Evolutionary conservation across 2,888 invertebrate species (phyloP), one percentile per base, ranked within the genome.

Genomic region (Tanytarsus gracilentus): DNA sequence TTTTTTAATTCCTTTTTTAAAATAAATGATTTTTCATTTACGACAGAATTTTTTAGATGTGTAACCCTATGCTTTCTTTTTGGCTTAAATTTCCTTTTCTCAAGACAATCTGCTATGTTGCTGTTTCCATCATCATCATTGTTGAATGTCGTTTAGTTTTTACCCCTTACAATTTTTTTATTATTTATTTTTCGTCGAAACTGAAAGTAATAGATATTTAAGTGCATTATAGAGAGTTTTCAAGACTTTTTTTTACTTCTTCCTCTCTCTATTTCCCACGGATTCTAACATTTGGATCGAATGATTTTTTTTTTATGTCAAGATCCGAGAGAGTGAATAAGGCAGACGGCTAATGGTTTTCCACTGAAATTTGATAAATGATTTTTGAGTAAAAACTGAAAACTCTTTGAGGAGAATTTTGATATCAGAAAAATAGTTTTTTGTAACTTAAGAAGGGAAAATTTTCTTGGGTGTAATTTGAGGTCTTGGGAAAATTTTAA

Each of bases 191-290:
- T 51, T 51, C 39, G 36, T 56, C 29, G 56, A 44, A 56, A 56
- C 44, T 40, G 56, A 56, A 56, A 56, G 56, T 56, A 56, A 56
- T 56, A 56, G 56, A 56, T 44, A 40, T 56, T 56, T 56, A 56
- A 56, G 56, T 56, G 44, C 56, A 56, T 56, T 56, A 56, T n/a
- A n/a, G n/a, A n/a, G n/a, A n/a, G n/a, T n/a, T n/a, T n/a, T n/a
- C n/a, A n/a, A 52, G 33, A 44, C 44, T 44, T 44, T 23, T 44
- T 44, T 11, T 23, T 14, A 40, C 11, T 18, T 44, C 11, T 33
- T 4, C 11, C 3, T 44, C 23, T 44, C 6, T 26, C 21, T 56
- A 33, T 56, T 56, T 56, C 56, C 56, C 56, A 56, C 56, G 56
- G 56, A 40, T 56, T 11, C 56, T 21, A 27, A 56, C 18, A 23